Percentiles rank a stretch among this genome's conserved stretches.
Evolutionary conservation across 2,113 vertebrate species (phyloP).

Genomic region (Microtus oregoni): DNA sequence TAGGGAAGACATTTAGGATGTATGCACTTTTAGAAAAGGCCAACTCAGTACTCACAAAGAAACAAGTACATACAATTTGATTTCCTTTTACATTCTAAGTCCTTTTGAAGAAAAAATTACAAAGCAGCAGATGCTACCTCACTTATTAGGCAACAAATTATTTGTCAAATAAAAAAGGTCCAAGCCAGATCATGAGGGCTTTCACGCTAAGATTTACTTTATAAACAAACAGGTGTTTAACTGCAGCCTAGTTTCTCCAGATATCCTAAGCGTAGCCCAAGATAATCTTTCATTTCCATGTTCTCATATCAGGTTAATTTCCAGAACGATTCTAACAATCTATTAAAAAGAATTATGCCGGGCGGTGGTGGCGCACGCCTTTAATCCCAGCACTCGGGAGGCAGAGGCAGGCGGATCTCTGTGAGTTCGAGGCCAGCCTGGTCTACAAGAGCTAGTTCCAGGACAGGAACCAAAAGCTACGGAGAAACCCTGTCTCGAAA

Average conservation of each 20-base stretch:
- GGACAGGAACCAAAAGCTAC: too few relatives aligned
- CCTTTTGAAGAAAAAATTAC: conserved; percentile 41
- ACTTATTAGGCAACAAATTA: conserved; percentile 38
- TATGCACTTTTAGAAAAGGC: conserved; percentile 40
- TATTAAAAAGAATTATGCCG: neutral
- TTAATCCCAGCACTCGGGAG: too few relatives aligned
- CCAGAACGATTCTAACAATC: neutral
- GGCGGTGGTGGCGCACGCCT: too few relatives aligned
- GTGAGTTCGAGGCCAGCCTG: too few relatives aligned
- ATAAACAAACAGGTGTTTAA: neutral
- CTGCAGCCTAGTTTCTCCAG: neutral
- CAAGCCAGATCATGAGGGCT: neutral
- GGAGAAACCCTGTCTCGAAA: too few relatives aligned
- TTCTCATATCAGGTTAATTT: conserved; percentile 14
- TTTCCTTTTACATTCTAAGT: neutral
- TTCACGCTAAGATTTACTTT: neutral
- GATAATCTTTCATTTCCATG: conserved; percentile 46
- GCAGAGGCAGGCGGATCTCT: too few relatives aligned
- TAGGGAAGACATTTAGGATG: conserved; percentile 34
- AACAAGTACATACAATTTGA: neutral
- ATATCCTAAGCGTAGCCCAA: neutral
- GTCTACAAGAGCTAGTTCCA: too few relatives aligned
- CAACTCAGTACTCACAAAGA: neutral
- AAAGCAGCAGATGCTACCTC: conserved; percentile 36
- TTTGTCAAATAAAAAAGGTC: conserved; percentile 29